Evolutionary conservation across 2,113 vertebrate species (phyloP), one percentile per base, ranked within the genome.

Genomic region (Malurus melanocephalus): DNA sequence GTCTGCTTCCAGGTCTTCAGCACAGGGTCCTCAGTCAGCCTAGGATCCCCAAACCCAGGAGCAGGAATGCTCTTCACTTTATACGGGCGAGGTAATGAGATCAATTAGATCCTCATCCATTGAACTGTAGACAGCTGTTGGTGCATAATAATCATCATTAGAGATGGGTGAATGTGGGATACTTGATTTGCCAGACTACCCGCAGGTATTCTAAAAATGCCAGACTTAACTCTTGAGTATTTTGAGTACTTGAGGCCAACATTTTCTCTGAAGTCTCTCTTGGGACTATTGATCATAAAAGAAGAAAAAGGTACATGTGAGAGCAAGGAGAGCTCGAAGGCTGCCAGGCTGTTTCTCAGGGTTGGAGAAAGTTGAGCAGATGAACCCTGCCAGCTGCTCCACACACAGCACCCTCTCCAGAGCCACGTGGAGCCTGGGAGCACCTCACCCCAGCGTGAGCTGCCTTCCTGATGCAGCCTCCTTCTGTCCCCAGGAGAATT

Each of bases 91-190:
- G 92, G 96, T 97, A 97, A 97, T 97, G 96, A 97, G 96, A 97
- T 97, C 97, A 97, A 97, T 98, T 97, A 97, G 96, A 97, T 96
- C 95, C 93, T 93, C 96, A 96, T 94, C 96, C 96, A 94, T 95
- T 92, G 95, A 96, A 92, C 96, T 86, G 92, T 95, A 96, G 96
- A 97, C 97, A 97, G 97, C 97, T 97, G 97, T 97, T 90, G 92
- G 95, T 96, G 95, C 95, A 94, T 94, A 96, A 96, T 96, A 96
- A 97, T 96, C 96, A 95, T 97, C 88, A 93, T 97, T 95, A 93
- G 88, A 95, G 92, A 94, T 92, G 86, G 94, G 94, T 95, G 95
- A 95, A 93, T 85, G 85, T 95, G 89, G 95, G 96, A 92, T 95
- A 94, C 93, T 93, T 95, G 92, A 93, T 94, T 96, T 94, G 89